Conservation (phyloP, 2,113 vertebrate genomes). For the Halcyon senegalensis region DNA sequence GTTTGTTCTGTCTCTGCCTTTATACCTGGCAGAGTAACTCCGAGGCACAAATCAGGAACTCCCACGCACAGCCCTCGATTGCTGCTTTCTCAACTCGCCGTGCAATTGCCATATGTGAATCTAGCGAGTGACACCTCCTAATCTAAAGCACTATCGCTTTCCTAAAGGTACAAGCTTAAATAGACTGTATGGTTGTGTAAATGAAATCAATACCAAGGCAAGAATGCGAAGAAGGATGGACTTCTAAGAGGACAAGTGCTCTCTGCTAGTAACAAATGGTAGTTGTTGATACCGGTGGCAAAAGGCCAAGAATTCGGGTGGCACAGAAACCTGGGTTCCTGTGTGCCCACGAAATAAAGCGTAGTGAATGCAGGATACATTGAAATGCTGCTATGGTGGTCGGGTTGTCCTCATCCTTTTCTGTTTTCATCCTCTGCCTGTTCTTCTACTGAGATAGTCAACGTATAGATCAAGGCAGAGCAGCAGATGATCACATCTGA, state of each 20-base stretch:
- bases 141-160: constrained; percentile 23
- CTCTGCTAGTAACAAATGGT: not conserved
- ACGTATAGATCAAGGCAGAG: not conserved
- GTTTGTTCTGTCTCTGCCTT: constrained; percentile 47
- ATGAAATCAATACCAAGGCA: not conserved
- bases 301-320: not conserved
- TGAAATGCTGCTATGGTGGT: not conserved
- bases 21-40: constrained; percentile 48
- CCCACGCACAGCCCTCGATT: constrained; percentile 14
- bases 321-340: not conserved
- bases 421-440: not conserved
- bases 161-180: constrained; percentile 13
- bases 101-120: constrained; percentile 60
- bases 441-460: not conserved
- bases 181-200: not conserved
- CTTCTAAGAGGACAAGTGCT: not conserved
- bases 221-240: not conserved
- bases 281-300: not conserved
- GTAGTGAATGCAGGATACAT: not conserved
- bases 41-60: constrained; percentile 37
- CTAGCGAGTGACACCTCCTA: constrained; percentile 23
- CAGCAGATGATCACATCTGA: not conserved
- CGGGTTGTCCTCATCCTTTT: not conserved
- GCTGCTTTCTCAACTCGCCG: constrained; percentile 45
- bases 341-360: not conserved